Evolutionary conservation across 2,888 invertebrate species (phyloP).

Genomic region (Trachelus troglodyta): DNA sequence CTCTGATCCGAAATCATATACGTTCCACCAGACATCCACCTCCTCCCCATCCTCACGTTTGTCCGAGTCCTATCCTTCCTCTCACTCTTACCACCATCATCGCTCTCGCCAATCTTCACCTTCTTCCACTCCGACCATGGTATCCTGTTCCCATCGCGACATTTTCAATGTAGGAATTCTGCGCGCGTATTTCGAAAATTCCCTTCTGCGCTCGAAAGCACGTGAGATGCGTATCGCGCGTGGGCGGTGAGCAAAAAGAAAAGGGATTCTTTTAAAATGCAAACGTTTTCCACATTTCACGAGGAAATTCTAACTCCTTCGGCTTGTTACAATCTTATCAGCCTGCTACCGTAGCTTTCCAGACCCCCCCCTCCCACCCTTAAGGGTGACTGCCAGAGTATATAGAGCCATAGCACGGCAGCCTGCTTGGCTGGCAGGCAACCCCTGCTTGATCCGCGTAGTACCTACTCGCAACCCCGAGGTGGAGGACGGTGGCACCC

Average conservation of each 20-base stretch:
- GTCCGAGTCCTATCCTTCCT: conserved; percentile 8
- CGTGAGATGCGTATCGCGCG: background rate
- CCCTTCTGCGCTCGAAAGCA: background rate
- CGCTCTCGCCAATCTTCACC: conserved; percentile 18
- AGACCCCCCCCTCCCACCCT: background rate
- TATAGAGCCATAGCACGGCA: conserved; percentile 20
- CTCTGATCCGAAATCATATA: conserved; percentile 58
- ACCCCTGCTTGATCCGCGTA: conserved; percentile 57
- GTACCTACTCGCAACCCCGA: conserved; percentile 50
- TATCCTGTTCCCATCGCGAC: background rate
- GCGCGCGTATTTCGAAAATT: background rate
- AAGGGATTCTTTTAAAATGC: conserved; percentile 47
- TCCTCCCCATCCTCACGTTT: conserved; percentile 21
- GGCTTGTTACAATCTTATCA: conserved; percentile 58
- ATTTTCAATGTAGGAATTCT: conserved; percentile 20
- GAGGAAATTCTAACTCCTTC: conserved; percentile 59
- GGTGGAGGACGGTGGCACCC: conserved; percentile 35
- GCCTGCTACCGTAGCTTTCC: conserved; percentile 35
- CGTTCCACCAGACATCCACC: conserved; percentile 27
- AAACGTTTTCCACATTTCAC: conserved; percentile 50
- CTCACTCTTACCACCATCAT: conserved; percentile 19
- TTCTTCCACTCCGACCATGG: conserved; percentile 9
- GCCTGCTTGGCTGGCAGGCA: conserved; percentile 43
- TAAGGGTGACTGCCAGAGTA: conserved; percentile 9
- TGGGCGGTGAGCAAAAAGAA: conserved; percentile 16